Evolutionary conservation across 2,113 vertebrate species (phyloP).

Genomic region (Ornithorhynchus anatinus): DNA sequence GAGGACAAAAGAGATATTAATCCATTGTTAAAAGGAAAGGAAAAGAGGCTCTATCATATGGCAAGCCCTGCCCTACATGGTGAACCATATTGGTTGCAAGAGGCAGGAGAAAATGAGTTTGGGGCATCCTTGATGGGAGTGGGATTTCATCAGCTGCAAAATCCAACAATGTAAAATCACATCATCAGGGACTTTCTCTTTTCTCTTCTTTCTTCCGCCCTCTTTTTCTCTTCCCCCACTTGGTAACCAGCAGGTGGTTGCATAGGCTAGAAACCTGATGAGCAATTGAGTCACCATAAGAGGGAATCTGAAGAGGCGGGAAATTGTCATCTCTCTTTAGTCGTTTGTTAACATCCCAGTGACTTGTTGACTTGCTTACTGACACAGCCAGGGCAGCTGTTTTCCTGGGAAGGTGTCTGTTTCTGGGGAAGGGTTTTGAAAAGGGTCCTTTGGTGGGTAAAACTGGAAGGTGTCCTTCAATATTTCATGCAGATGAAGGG

Average conservation of each 20-base stretch:
- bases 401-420: not conserved
- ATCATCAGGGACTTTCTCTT: not conserved
- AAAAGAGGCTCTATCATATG: not conserved
- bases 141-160: not conserved
- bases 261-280: not conserved
- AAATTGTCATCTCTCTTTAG: not conserved
- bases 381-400: not conserved
- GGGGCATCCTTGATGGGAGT: not conserved
- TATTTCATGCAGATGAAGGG: too few relatives aligned
- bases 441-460: too few relatives aligned
- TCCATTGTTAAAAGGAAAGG: conserved; percentile 47
- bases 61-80: not conserved
- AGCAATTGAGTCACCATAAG: not conserved
- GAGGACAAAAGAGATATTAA: conserved; percentile 67
- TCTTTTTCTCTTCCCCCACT: too few relatives aligned
- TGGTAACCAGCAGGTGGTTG: not conserved
- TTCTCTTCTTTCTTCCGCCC: not conserved
- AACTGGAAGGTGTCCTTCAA: too few relatives aligned
- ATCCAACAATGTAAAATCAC: not conserved
- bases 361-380: too few relatives aligned
- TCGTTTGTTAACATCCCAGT: not conserved
- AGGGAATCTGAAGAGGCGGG: too few relatives aligned
- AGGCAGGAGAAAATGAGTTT: not conserved
- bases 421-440: too few relatives aligned
- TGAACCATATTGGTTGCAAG: not conserved